These are phyloP conservation scores for Marisa cornuarietis DNA, from an alignment of 1,140 invertebrate species.

Conservation along the genomic window DNA sequence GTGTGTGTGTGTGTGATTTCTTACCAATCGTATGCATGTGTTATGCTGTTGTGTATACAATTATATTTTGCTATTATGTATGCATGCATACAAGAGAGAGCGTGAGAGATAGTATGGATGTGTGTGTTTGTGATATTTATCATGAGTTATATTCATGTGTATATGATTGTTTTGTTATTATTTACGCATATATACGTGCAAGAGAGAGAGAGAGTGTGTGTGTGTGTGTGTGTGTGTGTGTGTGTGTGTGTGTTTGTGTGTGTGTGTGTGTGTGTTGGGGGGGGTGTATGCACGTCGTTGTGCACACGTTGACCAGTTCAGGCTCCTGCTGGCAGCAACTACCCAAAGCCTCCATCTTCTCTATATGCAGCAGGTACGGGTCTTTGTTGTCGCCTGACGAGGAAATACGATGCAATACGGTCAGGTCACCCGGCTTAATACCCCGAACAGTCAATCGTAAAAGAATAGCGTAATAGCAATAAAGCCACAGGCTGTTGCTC, in stretches of 20 bases:
- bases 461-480: too few species aligned
- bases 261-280: too few species aligned
- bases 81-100: background rate
- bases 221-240: too few species aligned
- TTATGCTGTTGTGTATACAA: too few species aligned
- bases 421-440: too few species aligned
- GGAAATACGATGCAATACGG: too few species aligned
- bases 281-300: constrained; percentile 12
- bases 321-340: background rate
- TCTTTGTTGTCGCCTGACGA: too few species aligned
- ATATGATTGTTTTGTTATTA: background rate
- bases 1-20: background rate
- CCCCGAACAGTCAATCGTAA: too few species aligned
- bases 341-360: background rate
- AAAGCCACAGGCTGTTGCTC: too few species aligned
- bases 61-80: background rate
- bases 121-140: background rate
- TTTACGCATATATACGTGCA: constrained; percentile 10
- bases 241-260: too few species aligned
- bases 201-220: too few species aligned
- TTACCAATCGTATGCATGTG: background rate
- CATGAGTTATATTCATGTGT: background rate
- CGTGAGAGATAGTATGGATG: background rate
- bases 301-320: constrained; percentile 35
- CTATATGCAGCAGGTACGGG: background rate